Conservation (phyloP, 2,888 invertebrate species). For the Coenonympha glycerion region DNA sequence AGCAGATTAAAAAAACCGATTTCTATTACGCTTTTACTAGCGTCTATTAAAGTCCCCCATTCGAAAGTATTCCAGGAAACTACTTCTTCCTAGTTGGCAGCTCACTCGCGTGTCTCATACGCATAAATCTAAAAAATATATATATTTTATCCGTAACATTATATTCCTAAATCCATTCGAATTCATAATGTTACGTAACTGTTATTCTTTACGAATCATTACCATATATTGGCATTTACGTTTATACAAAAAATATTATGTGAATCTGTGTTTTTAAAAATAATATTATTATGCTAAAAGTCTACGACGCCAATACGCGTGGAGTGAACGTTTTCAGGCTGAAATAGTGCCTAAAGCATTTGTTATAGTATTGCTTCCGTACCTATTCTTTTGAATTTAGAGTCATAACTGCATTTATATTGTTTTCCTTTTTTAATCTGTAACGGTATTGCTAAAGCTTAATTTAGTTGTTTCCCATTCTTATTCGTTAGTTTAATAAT, state of each 20-base stretch:
- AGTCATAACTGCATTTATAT: constrained; percentile 30
- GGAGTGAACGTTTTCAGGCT: no score
- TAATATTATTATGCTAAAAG: no score
- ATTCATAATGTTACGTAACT: no score
- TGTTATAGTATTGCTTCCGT: not conserved
- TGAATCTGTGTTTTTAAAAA: no score
- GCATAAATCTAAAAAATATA: not conserved
- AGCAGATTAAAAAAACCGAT: no score
- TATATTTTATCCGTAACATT: not conserved
- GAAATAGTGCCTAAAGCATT: not conserved
- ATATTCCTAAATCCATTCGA: no score
- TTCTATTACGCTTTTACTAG: no score
- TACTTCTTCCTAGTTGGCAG: not conserved
- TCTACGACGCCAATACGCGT: no score
- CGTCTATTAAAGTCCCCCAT: not conserved
- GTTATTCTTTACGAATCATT: no score
- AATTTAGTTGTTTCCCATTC: not conserved
- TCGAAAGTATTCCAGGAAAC: not conserved
- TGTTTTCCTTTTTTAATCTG: constrained; percentile 34
- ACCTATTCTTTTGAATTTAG: constrained; percentile 27
- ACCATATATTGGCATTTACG: no score
- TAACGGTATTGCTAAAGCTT: constrained; percentile 10
- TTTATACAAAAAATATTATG: no score
- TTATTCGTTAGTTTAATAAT: no score
- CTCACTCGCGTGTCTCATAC: not conserved